Evolutionary conservation across 1,140 invertebrate species (phyloP), one percentile per base, ranked within the genome.

Genomic region (Orussus abietinus): DNA sequence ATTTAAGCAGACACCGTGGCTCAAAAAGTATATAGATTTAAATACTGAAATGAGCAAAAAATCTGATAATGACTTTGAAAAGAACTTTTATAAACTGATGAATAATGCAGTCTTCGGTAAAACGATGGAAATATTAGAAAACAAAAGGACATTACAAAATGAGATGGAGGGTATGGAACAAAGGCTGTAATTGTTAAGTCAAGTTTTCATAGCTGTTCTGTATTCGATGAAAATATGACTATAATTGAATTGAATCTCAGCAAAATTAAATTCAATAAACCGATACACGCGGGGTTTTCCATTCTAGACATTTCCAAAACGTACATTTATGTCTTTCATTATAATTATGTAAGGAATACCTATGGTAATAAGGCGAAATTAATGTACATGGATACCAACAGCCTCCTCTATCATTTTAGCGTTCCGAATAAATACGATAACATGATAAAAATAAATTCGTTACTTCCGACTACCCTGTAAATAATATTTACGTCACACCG

Each of bases 11-110:
- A 25, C 22, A 15, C 3, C 22, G 42, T 69, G 55, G 57, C 32
- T 71, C 12, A 48, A 57, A 41, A 5, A 45, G 1, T 72, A 64
- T 42, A 66, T 70, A 18, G 50, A 64, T 14, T 26, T 59, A 10
- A 67, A 65, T 50, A 65, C 58, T 11, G 21, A 55, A 0, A n/a
- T 51, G 11, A 36, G 62, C 49, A 52, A 40, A 30, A 30, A 49
- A 9, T 55, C 62, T 2, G 58, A 30, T 11, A 57, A 47, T 32
- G 57, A 57, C 1, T 71, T 69, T 45, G 58, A 66, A 25, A 66
- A 66, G 46, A 51, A 66, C n/a, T 38, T 62, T 69, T 39, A 68
- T 18, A 69, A 66, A 47, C 50, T 64, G 2, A 55, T 64, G 45
- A 47, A 64, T 51, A 13, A 61, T 64, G 45, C n/a, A n/a, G n/a